A percentile compares a stretch with the other conserved stretches of the same genome.
These are phyloP conservation scores for Miniopterus natalensis DNA, from an alignment of 2,113 vertebrate genomes.

Conservation along the genomic window DNA sequence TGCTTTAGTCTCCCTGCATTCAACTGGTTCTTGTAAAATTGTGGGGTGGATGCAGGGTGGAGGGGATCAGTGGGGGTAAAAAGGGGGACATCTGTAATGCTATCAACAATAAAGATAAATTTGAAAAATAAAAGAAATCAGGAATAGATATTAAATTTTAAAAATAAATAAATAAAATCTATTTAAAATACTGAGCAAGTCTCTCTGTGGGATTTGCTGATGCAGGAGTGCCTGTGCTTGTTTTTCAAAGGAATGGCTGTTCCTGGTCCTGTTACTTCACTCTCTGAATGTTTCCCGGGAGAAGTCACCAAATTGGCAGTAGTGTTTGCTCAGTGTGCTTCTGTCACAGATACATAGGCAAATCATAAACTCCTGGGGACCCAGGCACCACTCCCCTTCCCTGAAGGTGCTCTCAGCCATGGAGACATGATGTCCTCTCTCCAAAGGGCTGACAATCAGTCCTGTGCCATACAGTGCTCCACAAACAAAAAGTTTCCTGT, in stretches of 20 bases:
- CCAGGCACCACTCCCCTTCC: too few relatives aligned
- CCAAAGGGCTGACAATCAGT: not conserved
- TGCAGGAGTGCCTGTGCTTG: constrained; percentile 3
- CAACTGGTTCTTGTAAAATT: not conserved
- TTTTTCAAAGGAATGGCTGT: constrained; percentile 46
- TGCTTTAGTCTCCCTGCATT: not conserved
- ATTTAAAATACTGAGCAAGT: constrained; percentile 65
- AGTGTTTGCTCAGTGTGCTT: not conserved
- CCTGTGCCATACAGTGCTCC: not conserved
- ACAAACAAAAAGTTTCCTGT: not conserved
- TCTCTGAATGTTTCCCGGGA: constrained; percentile 37
- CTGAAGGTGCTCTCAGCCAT: not conserved
- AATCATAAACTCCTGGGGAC: not conserved
- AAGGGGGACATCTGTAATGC: too few relatives aligned
- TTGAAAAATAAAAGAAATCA: too few relatives aligned
- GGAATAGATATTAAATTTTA: too few relatives aligned
- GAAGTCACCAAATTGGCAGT: not conserved
- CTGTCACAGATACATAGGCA: not conserved
- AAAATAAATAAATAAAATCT: not conserved
- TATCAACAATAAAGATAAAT: too few relatives aligned
- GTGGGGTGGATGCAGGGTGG: not conserved
- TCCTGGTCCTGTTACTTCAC: not conserved
- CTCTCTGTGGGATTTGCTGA: constrained; percentile 9
- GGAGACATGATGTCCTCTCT: not conserved
- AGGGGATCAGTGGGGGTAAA: too few relatives aligned